These are phyloP conservation scores for Zapus hudsonius DNA, from an alignment of 2,113 vertebrate genomes.

Conservation along the genomic window DNA sequence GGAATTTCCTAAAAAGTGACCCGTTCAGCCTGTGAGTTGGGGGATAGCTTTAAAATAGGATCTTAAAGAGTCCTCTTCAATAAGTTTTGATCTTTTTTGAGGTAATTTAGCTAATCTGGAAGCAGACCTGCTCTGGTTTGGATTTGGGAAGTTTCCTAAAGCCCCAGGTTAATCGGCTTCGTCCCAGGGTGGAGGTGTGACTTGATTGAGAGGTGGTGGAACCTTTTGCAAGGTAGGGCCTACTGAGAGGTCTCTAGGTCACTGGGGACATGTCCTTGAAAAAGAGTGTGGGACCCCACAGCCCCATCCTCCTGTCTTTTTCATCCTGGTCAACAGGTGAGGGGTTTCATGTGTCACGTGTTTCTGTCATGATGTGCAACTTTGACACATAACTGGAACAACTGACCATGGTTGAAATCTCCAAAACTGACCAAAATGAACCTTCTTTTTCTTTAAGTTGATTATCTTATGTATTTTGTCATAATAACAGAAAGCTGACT, in stretches of 20 bases:
- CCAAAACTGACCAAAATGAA: too few relatives aligned
- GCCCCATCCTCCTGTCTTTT: not conserved
- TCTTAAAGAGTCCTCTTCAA: not conserved
- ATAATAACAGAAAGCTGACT: not conserved
- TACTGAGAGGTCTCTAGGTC: not conserved
- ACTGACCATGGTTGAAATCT: too few relatives aligned
- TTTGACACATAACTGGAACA: not conserved
- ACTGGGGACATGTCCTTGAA: too few relatives aligned
- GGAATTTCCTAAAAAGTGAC: not conserved
- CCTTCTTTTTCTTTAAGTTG: too few relatives aligned
- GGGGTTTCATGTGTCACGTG: not conserved
- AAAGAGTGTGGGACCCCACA: not conserved
- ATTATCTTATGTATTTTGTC: too few relatives aligned
- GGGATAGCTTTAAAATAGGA: not conserved
- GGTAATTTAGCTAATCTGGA: constrained; percentile 1
- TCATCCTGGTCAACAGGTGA: not conserved
- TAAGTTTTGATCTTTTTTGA: constrained; percentile 23
- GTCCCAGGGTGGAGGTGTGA: too few relatives aligned
- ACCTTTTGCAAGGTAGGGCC: too few relatives aligned
- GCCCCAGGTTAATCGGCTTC: not conserved
- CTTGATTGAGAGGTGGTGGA: not conserved
- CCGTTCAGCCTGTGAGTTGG: not conserved
- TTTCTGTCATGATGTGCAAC: not conserved
- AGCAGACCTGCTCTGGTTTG: not conserved
- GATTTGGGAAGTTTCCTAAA: not conserved